Evolutionary conservation across 2,888 invertebrate genomes (phyloP).

Genomic region (Sarcophaga caerulescens): DNA sequence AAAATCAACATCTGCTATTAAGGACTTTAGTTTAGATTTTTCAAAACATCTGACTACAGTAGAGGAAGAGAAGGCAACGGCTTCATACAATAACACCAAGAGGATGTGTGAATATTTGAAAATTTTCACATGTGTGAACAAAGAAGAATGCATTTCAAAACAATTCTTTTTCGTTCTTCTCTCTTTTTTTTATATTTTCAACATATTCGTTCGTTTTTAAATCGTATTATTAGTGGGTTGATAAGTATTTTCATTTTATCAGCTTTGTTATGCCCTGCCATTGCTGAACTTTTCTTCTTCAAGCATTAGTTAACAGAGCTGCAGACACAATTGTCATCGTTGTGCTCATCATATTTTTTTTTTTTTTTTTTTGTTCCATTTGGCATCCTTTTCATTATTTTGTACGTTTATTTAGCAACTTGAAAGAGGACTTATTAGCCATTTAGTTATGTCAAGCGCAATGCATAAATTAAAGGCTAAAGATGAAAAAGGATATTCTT

Average conservation of each 20-base stretch:
- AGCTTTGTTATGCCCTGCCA: background rate
- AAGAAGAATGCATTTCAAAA: constrained; percentile 20
- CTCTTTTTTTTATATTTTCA: background rate
- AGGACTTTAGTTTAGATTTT: background rate
- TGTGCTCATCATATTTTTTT: background rate
- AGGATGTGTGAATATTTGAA: constrained; percentile 42
- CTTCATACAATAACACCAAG: background rate
- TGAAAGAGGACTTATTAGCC: constrained; percentile 57
- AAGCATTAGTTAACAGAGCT: constrained; percentile 18
- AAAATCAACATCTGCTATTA: background rate
- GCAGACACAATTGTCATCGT: constrained; percentile 43
- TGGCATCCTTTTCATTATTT: constrained; percentile 5
- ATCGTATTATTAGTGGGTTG: background rate
- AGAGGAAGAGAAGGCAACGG: no score
- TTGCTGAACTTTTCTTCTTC: background rate
- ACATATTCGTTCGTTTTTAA: constrained; percentile 8
- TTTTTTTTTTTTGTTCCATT: background rate
- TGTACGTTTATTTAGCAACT: constrained; percentile 17
- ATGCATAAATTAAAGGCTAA: constrained; percentile 67
- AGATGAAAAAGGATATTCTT: constrained; percentile 57
- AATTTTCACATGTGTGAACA: constrained; percentile 38
- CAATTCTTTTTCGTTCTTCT: background rate
- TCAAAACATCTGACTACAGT: no score
- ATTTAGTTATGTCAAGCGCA: constrained; percentile 62
- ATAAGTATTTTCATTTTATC: constrained; percentile 4